Evolutionary conservation across 2,113 vertebrate genomes (phyloP), one percentile per base, ranked within the genome.

Genomic region (Ameiurus melas): DNA sequence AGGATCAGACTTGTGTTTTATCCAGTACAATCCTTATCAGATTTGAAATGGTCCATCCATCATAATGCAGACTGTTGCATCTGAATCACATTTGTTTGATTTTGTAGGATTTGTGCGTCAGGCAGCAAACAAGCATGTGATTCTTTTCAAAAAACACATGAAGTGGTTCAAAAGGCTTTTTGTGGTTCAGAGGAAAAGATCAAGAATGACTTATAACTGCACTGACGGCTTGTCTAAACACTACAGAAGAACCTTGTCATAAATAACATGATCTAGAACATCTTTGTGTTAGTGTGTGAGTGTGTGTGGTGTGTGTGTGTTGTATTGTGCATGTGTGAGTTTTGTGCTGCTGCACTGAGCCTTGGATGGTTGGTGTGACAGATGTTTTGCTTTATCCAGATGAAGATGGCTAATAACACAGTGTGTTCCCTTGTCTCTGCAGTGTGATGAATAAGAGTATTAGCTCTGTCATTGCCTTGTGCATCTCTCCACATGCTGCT

Each of bases 321-420:
- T 20, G 22, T 73, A 2, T 62, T 33, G 12, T 20, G 83, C 4
- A 57, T 57, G 27, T 81, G 51, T n/a, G 78, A n/a, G 53, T 83
- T 55, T 51, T 78, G 47, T 85, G 71, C 47, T 82, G 55, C 70
- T 77, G 57, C 36, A 51, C 19, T 81, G 78, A 68, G 66, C 30
- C 33, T 58, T 16, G 22, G 84, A 47, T 68, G 30, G 68, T 47
- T 87, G 80, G 53, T 62, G 55, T 78, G 58, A 62, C 85, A 86
- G 85, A 86, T 86, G 85, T 85, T 79, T 33, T 64, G 43, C 83
- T 75, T 88, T 68, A 82, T 85, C 83, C 81, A 71, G 85, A 89
- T 89, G 80, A 80, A 89, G 71, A 89, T 64, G 84, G 87, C 83
- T 89, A 89, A 87, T 89, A 89, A 89, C 86, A 60, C 47, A 73